phyloP scores from a whole-genome alignment of 2,113 vertebrate genomes.

The Tyrannus savana region DNA sequence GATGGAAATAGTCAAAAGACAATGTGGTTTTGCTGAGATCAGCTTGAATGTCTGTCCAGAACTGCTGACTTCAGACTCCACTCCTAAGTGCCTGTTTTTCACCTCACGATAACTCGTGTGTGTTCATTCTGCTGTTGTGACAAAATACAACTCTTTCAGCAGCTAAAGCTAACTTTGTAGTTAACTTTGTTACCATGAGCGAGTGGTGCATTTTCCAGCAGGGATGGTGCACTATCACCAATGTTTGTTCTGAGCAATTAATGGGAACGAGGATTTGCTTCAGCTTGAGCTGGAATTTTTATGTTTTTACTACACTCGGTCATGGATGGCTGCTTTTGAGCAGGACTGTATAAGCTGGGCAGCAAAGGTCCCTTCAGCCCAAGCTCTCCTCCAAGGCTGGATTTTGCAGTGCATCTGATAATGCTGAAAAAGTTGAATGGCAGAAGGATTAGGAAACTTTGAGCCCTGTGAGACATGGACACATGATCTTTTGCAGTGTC shows the following conservation, averaged over 20 bases:
- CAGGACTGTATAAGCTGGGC: background rate
- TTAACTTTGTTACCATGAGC: background rate
- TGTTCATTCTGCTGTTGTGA: background rate
- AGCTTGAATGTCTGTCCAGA: background rate
- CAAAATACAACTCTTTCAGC: background rate
- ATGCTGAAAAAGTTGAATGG: background rate
- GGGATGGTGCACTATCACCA: background rate
- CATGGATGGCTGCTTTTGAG: background rate
- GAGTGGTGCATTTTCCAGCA: background rate
- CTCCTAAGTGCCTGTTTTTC: background rate
- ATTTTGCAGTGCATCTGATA: background rate
- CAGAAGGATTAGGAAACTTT: background rate
- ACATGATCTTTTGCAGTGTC: background rate
- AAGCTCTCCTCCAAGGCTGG: background rate
- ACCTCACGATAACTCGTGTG: background rate
- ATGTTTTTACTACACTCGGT: background rate
- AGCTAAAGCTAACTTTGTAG: background rate
- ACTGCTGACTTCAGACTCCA: constrained; percentile 24
- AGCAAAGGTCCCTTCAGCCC: background rate
- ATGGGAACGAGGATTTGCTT: background rate
- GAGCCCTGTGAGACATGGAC: background rate
- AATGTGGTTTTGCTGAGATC: constrained; percentile 25
- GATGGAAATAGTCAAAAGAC: background rate
- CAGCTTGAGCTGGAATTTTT: background rate
- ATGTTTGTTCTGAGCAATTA: background rate